Percentiles rank a stretch among this genome's conserved stretches.
Conservation (phyloP, 2,797 vertebrate genomes). For the Fistularia tabacaria region DNA sequence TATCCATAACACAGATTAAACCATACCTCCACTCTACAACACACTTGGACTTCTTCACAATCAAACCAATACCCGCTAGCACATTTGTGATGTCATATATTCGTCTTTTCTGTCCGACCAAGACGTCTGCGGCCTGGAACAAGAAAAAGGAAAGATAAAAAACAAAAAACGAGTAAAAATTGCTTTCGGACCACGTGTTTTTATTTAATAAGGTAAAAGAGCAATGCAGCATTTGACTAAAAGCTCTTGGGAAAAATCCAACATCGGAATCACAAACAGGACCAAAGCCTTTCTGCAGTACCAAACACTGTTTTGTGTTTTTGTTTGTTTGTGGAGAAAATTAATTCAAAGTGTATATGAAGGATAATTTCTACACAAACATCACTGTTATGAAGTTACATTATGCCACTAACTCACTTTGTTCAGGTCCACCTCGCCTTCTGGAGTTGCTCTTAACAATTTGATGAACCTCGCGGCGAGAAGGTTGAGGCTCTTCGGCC, state of each 20-base stretch:
- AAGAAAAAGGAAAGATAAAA: not conserved
- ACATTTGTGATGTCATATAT: slow-evolving; percentile 98
- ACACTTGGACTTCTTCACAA: slow-evolving; percentile 91
- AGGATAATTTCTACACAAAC: no score
- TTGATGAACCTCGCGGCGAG: slow-evolving; percentile 87
- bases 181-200: no score
- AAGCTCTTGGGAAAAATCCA: no score
- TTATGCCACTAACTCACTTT: slow-evolving; percentile 67
- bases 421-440: slow-evolving; percentile 88
- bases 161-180: not conserved
- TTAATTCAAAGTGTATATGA: no score
- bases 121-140: slow-evolving; percentile 81
- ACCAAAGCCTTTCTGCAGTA: no score
- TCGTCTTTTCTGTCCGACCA: slow-evolving; percentile 86
- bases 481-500: slow-evolving; percentile 79
- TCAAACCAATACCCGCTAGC: slow-evolving; percentile 90
- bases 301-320: no score
- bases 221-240: no score
- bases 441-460: slow-evolving; percentile 85
- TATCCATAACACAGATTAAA: slow-evolving; percentile 18
- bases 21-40: slow-evolving; percentile 94
- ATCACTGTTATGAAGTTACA: no score
- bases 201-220: no score
- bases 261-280: no score
- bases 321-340: no score